Percentiles rank a stretch among this genome's conserved stretches.
These are phyloP conservation scores for Apodemia mormo DNA, from an alignment of 2,888 invertebrate genomes.

Conservation along the genomic window DNA sequence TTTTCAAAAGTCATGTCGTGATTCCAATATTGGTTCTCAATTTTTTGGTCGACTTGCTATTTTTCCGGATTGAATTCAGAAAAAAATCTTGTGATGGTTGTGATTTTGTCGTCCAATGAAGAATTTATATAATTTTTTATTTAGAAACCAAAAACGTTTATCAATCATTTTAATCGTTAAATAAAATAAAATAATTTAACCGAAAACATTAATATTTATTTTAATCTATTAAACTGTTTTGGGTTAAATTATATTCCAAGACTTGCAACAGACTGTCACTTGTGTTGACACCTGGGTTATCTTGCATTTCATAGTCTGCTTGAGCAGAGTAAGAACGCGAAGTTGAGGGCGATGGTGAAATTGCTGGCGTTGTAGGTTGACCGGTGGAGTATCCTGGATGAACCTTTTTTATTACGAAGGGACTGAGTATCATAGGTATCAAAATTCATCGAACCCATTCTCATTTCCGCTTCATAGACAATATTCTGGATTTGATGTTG, in stretches of 20 bases:
- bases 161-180: background rate
- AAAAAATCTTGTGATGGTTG: too few species aligned
- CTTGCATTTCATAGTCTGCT: constrained; percentile 17
- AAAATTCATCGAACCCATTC: constrained; percentile 15
- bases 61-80: too few species aligned
- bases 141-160: background rate
- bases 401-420: background rate
- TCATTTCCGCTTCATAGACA: constrained; percentile 29
- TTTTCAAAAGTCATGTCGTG: too few species aligned
- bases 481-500: constrained; percentile 40
- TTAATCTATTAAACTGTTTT: constrained; percentile 16
- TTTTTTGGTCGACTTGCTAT: too few species aligned
- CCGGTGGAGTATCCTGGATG: background rate
- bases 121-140: background rate
- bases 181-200: too few species aligned
- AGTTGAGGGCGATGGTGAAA: constrained; percentile 19
- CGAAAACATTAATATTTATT: constrained; percentile 13
- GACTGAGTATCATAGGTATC: background rate
- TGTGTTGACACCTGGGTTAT: constrained; percentile 12
- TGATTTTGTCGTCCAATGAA: too few species aligned
- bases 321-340: constrained; percentile 12
- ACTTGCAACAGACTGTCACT: constrained; percentile 17
- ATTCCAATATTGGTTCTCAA: too few species aligned
- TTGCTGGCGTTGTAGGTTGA: constrained; percentile 17
- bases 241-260: constrained; percentile 12